Percentiles rank a stretch among this genome's conserved stretches.
Conservation (phyloP, 2,113 vertebrate genomes). For the Lucifuga dentata region DNA sequence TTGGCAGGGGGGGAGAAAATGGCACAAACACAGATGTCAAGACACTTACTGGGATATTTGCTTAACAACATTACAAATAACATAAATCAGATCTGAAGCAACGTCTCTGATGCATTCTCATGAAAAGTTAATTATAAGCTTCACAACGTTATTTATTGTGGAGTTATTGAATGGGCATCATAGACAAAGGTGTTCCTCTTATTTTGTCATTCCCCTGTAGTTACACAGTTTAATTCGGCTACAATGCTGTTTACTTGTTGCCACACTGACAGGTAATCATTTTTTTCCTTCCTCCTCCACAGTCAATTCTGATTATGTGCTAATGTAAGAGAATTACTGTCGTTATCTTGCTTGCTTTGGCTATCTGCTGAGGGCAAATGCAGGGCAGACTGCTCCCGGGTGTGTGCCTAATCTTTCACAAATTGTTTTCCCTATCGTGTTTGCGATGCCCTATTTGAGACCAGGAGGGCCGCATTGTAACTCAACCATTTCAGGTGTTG, state of each 20-base stretch:
- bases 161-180: constrained; percentile 7
- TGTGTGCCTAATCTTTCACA: constrained; percentile 83
- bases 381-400: constrained; percentile 78
- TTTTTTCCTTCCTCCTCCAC: constrained; percentile 40
- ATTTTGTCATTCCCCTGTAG: constrained; percentile 14
- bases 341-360: constrained; percentile 77
- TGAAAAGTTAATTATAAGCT: constrained; percentile 50
- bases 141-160: constrained; percentile 25
- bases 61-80: constrained; percentile 26
- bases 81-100: too few relatives aligned
- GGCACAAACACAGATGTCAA: constrained; percentile 13
- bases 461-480: constrained; percentile 66
- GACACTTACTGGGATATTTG: constrained; percentile 34
- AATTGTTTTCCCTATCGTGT: constrained; percentile 80
- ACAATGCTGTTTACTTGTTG: constrained; percentile 4
- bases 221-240: too few relatives aligned
- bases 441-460: constrained; percentile 69
- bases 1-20: too few relatives aligned
- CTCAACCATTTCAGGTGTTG: constrained; percentile 74
- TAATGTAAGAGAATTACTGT: constrained; percentile 79
- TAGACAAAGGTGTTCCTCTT: constrained; percentile 39
- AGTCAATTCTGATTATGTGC: constrained; percentile 74
- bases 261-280: constrained; percentile 42
- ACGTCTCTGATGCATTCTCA: constrained; percentile 44
- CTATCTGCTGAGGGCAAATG: constrained; percentile 77